phyloP scores from a whole-genome alignment of 2,113 vertebrate genomes.

The Serinus canaria region DNA sequence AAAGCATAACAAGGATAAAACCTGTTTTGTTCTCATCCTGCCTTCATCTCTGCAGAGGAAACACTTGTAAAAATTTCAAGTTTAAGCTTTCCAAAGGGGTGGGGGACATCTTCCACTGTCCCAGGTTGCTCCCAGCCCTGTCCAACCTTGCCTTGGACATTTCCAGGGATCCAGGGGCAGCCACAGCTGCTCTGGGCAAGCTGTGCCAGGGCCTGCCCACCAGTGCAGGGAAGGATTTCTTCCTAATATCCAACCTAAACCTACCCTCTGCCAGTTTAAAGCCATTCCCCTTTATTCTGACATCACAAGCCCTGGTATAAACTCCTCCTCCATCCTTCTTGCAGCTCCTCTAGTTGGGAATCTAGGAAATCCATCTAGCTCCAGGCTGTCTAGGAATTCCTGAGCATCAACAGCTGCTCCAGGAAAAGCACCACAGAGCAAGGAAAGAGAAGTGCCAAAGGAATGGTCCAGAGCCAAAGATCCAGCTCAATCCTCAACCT shows the following conservation, averaged over 20 bases:
- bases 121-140: neutral
- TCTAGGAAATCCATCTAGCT: neutral
- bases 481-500: neutral
- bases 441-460: neutral
- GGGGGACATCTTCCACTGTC: neutral
- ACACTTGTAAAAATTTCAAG: neutral
- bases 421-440: neutral
- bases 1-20: neutral
- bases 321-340: neutral
- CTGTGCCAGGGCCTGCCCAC: neutral
- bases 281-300: neutral
- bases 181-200: neutral
- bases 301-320: neutral
- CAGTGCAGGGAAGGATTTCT: neutral
- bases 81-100: neutral
- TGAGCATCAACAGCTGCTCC: neutral
- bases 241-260: neutral
- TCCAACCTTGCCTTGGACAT: neutral
- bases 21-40: neutral
- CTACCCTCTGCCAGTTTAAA: neutral
- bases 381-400: neutral
- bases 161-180: neutral
- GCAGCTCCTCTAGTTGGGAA: neutral
- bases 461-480: neutral
- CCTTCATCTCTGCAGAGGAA: neutral